Percentiles rank a stretch among this genome's conserved stretches.
Evolutionary conservation across 2,113 vertebrate genomes (phyloP).

Genomic region (Grallaria varia): DNA sequence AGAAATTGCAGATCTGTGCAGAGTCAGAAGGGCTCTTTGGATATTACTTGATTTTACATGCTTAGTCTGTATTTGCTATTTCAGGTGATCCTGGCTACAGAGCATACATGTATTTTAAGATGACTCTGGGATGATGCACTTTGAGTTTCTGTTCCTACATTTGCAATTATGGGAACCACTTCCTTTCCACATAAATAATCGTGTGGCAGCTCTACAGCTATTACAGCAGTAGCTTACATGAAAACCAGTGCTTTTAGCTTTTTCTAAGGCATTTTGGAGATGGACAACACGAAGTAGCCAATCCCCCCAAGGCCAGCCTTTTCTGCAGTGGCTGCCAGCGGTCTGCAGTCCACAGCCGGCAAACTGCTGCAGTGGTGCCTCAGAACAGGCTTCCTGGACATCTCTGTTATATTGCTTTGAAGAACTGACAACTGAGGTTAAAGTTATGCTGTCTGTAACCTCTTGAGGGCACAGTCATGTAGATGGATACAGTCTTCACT

Average conservation of each 20-base stretch:
- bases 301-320: neutral
- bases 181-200: neutral
- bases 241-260: neutral
- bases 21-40: neutral
- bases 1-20: neutral
- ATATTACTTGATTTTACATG: neutral
- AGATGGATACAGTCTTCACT: neutral
- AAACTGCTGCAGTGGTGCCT: neutral
- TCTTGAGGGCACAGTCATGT: constrained; percentile 55
- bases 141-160: neutral
- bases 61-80: neutral
- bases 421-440: neutral
- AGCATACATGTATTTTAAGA: neutral
- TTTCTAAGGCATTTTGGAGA: neutral
- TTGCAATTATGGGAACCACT: neutral
- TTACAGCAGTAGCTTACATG: neutral
- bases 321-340: neutral
- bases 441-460: constrained; percentile 28
- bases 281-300: neutral
- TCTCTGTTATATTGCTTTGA: neutral
- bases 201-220: neutral
- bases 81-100: neutral
- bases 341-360: neutral
- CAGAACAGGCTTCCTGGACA: neutral
- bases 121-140: neutral